A percentile compares a stretch with the other conserved stretches of the same genome.
phyloP scores from a whole-genome alignment of 1,140 invertebrate genomes.

The Zaprionus ghesquierei region DNA sequence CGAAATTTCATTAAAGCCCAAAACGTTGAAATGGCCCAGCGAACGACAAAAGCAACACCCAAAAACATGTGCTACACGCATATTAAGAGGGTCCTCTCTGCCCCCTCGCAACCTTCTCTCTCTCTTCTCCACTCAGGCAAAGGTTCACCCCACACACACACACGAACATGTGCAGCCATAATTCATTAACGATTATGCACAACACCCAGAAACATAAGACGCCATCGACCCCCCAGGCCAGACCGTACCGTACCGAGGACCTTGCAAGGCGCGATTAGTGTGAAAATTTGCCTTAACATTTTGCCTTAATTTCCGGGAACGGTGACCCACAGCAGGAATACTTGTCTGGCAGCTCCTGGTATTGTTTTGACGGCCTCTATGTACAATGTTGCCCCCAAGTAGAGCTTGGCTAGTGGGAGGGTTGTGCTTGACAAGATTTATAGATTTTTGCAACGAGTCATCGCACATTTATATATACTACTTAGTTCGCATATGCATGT shows the following conservation, averaged over 20 bases:
- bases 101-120: background rate
- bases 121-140: background rate
- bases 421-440: slow-evolving; percentile 66
- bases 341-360: background rate
- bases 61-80: slow-evolving; percentile 73
- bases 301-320: slow-evolving; percentile 56
- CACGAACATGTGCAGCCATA: slow-evolving; percentile 47
- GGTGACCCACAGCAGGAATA: slow-evolving; percentile 18
- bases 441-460: slow-evolving; percentile 65
- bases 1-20: slow-evolving; percentile 67
- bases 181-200: slow-evolving; percentile 80
- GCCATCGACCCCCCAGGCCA: background rate
- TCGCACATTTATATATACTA: slow-evolving; percentile 54
- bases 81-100: slow-evolving; percentile 8
- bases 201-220: slow-evolving; percentile 55
- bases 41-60: slow-evolving; percentile 28
- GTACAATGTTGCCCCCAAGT: no score
- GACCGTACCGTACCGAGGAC: slow-evolving; percentile 2
- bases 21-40: slow-evolving; percentile 6
- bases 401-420: background rate
- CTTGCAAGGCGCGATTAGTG: slow-evolving; percentile 45
- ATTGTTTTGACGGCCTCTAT: slow-evolving; percentile 3
- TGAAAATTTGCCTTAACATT: slow-evolving; percentile 55
- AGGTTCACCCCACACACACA: background rate
- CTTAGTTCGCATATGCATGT: slow-evolving; percentile 12